Evolutionary conservation across 1,140 invertebrate species (phyloP).

Genomic region (Gyrodactylus salaris): DNA sequence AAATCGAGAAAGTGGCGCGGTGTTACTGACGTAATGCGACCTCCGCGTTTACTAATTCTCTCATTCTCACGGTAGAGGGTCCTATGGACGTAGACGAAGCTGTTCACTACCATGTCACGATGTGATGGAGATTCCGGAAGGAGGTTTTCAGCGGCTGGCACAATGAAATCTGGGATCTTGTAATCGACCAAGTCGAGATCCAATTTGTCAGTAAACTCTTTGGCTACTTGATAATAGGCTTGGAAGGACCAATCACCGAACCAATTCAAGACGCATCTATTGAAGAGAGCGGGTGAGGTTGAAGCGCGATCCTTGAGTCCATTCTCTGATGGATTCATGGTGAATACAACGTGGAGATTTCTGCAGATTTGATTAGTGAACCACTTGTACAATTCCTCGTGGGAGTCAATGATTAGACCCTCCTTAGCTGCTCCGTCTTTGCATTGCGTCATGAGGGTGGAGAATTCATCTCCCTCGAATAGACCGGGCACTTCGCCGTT

Average conservation of each 20-base stretch:
- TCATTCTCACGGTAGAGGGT: conserved; percentile 70
- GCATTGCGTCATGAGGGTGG: conserved; percentile 92
- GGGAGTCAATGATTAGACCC: conserved; percentile 84
- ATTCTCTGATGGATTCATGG: conserved; percentile 94
- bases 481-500: conserved; percentile 69
- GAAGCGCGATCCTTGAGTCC: conserved; percentile 84
- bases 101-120: conserved; percentile 74
- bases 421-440: conserved; percentile 90
- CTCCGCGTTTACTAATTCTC: conserved; percentile 50
- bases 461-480: conserved; percentile 55
- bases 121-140: conserved; percentile 35
- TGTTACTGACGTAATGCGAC: conserved; percentile 76
- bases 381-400: conserved; percentile 90
- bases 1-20: conserved; percentile 96
- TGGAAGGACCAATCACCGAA: conserved; percentile 97
- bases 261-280: conserved; percentile 97
- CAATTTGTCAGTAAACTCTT: conserved; percentile 26
- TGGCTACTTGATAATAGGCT: conserved; percentile 43
- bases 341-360: conserved; percentile 95
- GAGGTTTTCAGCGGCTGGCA: conserved; percentile 40
- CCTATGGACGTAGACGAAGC: conserved; percentile 87
- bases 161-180: conserved; percentile 50
- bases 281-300: conserved; percentile 90
- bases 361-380: conserved; percentile 40
- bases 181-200: conserved; percentile 31